These are phyloP conservation scores for Catamblyrhynchus diadema DNA, from an alignment of 2,797 vertebrate genomes.

Conservation along the genomic window DNA sequence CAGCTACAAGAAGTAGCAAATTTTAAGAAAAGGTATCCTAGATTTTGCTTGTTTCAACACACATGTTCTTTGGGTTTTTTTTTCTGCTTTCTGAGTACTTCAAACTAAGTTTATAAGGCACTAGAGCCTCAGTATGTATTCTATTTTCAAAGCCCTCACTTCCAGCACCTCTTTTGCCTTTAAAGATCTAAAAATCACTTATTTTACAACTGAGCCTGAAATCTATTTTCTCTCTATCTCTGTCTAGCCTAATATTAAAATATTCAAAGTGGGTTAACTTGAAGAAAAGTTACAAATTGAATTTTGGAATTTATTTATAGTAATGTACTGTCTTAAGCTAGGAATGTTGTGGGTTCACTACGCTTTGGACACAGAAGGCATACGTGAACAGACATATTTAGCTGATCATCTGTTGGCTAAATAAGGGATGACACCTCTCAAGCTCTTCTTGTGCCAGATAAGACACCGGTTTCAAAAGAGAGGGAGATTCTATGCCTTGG, in stretches of 20 bases:
- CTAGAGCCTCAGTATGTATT: neutral
- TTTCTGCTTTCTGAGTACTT: neutral
- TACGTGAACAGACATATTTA: neutral
- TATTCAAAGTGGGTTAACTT: neutral
- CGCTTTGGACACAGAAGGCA: neutral
- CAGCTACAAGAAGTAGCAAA: neutral
- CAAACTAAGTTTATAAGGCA: neutral
- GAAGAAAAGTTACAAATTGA: neutral
- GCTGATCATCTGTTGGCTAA: neutral
- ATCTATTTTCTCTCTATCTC: neutral
- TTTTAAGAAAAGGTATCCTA: neutral
- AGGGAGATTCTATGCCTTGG: neutral
- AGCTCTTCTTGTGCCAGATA: neutral
- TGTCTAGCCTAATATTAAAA: neutral
- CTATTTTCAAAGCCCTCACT: neutral
- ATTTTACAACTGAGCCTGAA: neutral
- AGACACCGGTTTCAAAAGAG: neutral
- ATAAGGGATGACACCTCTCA: neutral
- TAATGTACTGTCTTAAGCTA: neutral
- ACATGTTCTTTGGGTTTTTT: fast-evolving
- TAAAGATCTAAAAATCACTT: neutral
- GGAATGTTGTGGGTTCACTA: neutral
- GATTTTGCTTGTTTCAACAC: neutral
- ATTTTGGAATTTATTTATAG: neutral
- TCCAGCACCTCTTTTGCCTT: neutral